Percentiles rank a stretch among this genome's conserved stretches.
Conservation (phyloP, 1,140 invertebrate species). For the Thalassaphorura encarpata region DNA sequence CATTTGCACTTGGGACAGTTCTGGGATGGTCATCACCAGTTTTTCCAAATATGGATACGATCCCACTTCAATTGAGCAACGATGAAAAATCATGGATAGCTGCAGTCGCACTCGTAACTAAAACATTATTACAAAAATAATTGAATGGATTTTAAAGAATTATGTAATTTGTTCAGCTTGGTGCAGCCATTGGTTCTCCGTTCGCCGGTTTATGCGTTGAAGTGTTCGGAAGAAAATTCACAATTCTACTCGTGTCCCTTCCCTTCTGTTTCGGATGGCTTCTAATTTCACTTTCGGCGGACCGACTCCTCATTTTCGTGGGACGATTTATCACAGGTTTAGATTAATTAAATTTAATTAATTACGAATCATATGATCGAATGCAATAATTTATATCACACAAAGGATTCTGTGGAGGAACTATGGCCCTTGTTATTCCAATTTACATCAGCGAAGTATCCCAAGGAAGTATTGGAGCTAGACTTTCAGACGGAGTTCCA, state of each 20-base stretch:
- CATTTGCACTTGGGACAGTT: neutral
- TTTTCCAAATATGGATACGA: neutral
- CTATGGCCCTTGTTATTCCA: conserved; percentile 37
- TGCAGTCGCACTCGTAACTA: neutral
- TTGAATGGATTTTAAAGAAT: neutral
- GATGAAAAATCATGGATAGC: neutral
- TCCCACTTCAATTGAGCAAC: neutral
- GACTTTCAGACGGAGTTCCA: conserved; percentile 39
- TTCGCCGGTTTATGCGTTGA: neutral
- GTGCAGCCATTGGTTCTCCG: conserved; percentile 54
- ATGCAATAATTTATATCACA: neutral
- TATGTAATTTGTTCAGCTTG: conserved; percentile 40
- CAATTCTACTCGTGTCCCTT: conserved; percentile 50
- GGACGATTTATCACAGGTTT: conserved; percentile 54
- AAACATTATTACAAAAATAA: neutral
- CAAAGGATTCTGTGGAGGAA: conserved; percentile 35
- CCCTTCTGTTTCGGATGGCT: conserved; percentile 63
- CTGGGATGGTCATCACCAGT: conserved; percentile 4
- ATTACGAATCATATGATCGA: neutral
- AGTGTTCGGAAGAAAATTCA: conserved; percentile 57
- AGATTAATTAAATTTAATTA: neutral
- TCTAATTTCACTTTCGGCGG: conserved; percentile 48
- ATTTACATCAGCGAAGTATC: conserved; percentile 52
- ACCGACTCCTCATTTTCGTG: conserved; percentile 48
- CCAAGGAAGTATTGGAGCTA: conserved; percentile 45